A percentile compares a stretch with the other conserved stretches of the same genome.
Evolutionary conservation across 1,140 invertebrate genomes (phyloP).

Genomic region (Choristoneura fumiferana): DNA sequence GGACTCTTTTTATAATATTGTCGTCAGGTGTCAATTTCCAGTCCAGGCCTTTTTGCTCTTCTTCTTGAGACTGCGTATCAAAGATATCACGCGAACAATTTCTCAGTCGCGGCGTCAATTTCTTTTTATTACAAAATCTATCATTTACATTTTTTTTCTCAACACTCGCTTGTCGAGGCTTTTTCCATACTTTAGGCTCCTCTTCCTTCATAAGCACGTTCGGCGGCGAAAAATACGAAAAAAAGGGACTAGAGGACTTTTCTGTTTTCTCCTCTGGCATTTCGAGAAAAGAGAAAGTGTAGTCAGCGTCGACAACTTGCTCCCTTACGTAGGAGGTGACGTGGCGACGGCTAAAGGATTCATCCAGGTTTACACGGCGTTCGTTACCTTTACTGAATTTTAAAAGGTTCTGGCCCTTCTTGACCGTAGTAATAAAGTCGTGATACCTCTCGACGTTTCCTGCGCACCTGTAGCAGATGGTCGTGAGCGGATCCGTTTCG

Average conservation of each 20-base stretch:
- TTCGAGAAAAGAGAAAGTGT: slow-evolving; percentile 61
- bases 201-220: slow-evolving; percentile 38
- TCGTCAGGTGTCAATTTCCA: slow-evolving; percentile 60
- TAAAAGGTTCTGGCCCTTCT: background rate
- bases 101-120: slow-evolving; percentile 23
- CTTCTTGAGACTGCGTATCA: slow-evolving; percentile 63
- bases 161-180: slow-evolving; percentile 30
- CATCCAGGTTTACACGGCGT: background rate
- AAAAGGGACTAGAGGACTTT: slow-evolving; percentile 56
- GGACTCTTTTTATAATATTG: slow-evolving; percentile 52
- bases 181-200: slow-evolving; percentile 45
- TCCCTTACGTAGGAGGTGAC: slow-evolving; percentile 59
- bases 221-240: slow-evolving; percentile 63
- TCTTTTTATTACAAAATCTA: slow-evolving; percentile 31
- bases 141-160: slow-evolving; percentile 24
- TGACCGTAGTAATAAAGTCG: slow-evolving; percentile 41
- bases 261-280: slow-evolving; percentile 47
- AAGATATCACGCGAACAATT: slow-evolving; percentile 63
- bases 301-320: slow-evolving; percentile 56
- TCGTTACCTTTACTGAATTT: background rate
- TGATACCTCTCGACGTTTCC: slow-evolving; percentile 61
- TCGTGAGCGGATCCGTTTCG: slow-evolving; percentile 47
- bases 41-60: slow-evolving; percentile 39
- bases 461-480: slow-evolving; percentile 65
- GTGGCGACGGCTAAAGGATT: slow-evolving; percentile 33